phyloP scores from a whole-genome alignment of 2,113 vertebrate genomes.

The Eolophus roseicapilla region DNA sequence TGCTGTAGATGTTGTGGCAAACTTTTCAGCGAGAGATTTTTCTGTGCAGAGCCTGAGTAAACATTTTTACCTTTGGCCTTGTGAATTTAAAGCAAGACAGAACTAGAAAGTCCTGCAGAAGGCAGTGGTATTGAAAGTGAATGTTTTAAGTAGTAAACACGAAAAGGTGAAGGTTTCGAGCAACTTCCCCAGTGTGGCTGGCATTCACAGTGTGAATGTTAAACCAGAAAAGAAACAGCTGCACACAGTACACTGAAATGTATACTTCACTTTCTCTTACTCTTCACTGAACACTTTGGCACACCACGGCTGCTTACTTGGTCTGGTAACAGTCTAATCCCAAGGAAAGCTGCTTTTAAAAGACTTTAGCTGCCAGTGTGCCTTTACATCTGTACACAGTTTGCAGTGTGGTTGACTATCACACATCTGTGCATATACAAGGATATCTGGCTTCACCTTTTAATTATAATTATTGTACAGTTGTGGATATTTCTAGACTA shows the following conservation, averaged over 20 bases:
- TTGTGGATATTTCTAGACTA: not conserved
- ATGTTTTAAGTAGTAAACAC: not conserved
- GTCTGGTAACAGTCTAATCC: not conserved
- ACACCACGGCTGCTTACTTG: not conserved
- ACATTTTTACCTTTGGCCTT: not conserved
- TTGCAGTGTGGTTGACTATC: not conserved
- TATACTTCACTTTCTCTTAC: not conserved
- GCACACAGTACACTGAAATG: not conserved
- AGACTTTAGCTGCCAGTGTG: not conserved
- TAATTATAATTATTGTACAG: not conserved
- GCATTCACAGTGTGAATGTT: no score
- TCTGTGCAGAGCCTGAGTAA: not conserved
- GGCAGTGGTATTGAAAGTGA: not conserved
- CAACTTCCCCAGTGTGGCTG: not conserved
- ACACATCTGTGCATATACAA: not conserved
- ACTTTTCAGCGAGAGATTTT: not conserved
- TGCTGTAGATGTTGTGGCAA: not conserved
- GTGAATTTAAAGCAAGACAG: not conserved
- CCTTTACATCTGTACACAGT: accelerated
- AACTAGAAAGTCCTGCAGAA: not conserved
- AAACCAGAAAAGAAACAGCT: not conserved
- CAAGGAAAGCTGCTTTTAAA: not conserved
- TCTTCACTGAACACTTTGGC: not conserved
- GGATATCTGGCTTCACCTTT: not conserved
- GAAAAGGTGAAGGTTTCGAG: not conserved